These are phyloP conservation scores for Drosophila simulans DNA, from an alignment of 1,140 invertebrate genomes.

Conservation along the genomic window DNA sequence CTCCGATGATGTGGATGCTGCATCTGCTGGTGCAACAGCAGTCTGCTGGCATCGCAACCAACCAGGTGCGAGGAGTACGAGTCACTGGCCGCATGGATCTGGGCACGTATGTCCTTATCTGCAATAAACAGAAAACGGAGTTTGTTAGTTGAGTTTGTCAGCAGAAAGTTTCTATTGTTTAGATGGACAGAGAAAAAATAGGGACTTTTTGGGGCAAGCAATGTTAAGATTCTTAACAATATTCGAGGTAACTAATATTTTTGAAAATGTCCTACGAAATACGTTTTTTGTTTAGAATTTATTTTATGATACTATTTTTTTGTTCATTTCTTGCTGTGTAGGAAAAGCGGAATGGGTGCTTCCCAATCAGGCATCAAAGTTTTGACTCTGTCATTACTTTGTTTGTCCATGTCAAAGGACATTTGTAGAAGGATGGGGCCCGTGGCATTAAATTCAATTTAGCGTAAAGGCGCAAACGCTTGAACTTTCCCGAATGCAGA, in stretches of 20 bases:
- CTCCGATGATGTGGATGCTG: constrained; percentile 16
- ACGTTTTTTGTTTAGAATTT: too few relatives aligned
- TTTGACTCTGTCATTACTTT: constrained; percentile 43
- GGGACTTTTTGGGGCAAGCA: neutral
- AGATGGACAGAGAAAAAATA: neutral
- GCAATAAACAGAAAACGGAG: constrained; percentile 45
- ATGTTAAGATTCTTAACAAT: neutral
- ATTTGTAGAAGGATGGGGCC: constrained; percentile 33
- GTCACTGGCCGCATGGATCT: constrained; percentile 65
- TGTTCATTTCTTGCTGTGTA: constrained; percentile 10
- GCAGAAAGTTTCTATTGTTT: constrained; percentile 18
- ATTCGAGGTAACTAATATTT: too few relatives aligned
- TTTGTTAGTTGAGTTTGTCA: constrained; percentile 42
- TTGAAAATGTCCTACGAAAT: neutral
- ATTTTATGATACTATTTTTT: too few relatives aligned
- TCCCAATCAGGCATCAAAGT: constrained; percentile 40
- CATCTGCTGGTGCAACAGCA: constrained; percentile 54
- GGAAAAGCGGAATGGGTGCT: neutral
- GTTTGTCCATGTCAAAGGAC: constrained; percentile 51
- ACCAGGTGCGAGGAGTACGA: constrained; percentile 74
- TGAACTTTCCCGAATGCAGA: constrained; percentile 58
- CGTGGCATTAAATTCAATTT: constrained; percentile 78
- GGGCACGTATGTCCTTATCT: constrained; percentile 83
- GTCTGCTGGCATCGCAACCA: constrained; percentile 67
- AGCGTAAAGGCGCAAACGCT: constrained; percentile 78